Conservation (phyloP, 2,797 vertebrate species). For the Oryzias sinensis region DNA sequence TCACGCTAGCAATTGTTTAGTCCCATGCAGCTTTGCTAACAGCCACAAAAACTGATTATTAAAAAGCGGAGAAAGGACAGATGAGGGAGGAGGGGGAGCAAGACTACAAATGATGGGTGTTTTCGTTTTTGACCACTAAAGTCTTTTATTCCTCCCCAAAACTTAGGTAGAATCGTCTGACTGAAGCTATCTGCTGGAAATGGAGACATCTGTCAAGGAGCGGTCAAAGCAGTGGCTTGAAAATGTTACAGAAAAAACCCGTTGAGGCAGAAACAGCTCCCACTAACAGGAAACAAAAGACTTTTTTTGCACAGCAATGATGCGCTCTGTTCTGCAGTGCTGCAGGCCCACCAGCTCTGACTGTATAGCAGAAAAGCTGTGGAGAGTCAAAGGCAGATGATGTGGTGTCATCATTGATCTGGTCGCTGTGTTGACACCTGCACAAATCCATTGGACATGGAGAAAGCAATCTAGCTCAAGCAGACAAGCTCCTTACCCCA, state of each 20-base stretch:
- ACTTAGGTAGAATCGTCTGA: too few relatives aligned
- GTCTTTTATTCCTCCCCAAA: neutral
- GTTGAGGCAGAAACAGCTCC: neutral
- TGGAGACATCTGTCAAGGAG: neutral
- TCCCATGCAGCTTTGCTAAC: slow-evolving; percentile 39
- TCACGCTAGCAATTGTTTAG: slow-evolving; percentile 39
- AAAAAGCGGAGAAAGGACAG: neutral
- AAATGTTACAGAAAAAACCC: slow-evolving; percentile 3
- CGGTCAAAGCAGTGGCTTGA: neutral
- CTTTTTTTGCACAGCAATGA: slow-evolving; percentile 8
- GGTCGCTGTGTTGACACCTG: slow-evolving; percentile 61
- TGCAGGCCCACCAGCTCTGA: slow-evolving; percentile 10
- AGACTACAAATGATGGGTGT: slow-evolving; percentile 6
- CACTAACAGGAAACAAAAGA: slow-evolving; percentile 13
- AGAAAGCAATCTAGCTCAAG: slow-evolving; percentile 55
- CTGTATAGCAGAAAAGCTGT: slow-evolving; percentile 33
- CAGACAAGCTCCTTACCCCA: slow-evolving; percentile 39
- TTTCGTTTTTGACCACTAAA: neutral
- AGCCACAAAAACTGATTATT: slow-evolving; percentile 30
- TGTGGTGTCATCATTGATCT: slow-evolving; percentile 65
- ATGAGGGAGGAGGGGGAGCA: slow-evolving; percentile 14
- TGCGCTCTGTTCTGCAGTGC: slow-evolving; percentile 20
- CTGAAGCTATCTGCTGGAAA: neutral
- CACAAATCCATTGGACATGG: slow-evolving; percentile 71
- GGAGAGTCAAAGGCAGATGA: slow-evolving; percentile 46